Evolutionary conservation across 64 coral and sea anemone species (phyloP), one percentile per base, ranked within the genome.

Genomic region (Actinia equina): DNA sequence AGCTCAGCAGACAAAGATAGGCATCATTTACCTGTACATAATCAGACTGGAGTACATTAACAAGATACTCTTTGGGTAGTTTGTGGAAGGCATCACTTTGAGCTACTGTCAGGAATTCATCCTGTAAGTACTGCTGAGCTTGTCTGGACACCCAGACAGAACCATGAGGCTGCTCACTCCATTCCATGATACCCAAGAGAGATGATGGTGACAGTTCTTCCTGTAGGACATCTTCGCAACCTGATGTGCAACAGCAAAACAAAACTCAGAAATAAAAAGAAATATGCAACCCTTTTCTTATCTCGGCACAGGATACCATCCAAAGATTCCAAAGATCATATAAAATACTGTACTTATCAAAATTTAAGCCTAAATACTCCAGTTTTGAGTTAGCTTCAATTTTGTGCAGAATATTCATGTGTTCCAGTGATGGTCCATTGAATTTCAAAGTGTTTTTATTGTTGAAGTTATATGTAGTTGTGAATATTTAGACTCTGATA

Each of bases 61-160:
- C 86, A 59, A 99, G 86, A 85, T 95, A 99, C 25, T 93, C 89
- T 62, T 86, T 99, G 17, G 97, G 88, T 26, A 99, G 55, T 17
- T 93, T 88, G 43, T 86, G 30, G 44, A 99, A 95, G 14, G 86
- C 79, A 25, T 99, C 97, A 70, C 88, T 92, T 26, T 95, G 97
- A n/a, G 86, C 93, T 56, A 99, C 87, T 52, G 87, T 95, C 41
- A 91, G 53, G 88, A 99, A 99, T 59, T 99, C 97, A 55, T 92
- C 93, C 45, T 88, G 93, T 82, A 99, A 84, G 45, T 92, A 99
- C 77, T 99, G 97, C 77, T 95, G 64, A 22, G 97, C 93, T 19
- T 99, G 97, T 79, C 86, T 88, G 63, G 94, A 92, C 5, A 99
- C 97, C 97, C 93, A 99, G 20, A 87, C 44, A 0, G 97, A 99